A percentile compares a stretch with the other conserved stretches of the same genome.
These are phyloP conservation scores for Setipinna tenuifilis DNA, from an alignment of 2,797 vertebrate species.

Conservation along the genomic window DNA sequence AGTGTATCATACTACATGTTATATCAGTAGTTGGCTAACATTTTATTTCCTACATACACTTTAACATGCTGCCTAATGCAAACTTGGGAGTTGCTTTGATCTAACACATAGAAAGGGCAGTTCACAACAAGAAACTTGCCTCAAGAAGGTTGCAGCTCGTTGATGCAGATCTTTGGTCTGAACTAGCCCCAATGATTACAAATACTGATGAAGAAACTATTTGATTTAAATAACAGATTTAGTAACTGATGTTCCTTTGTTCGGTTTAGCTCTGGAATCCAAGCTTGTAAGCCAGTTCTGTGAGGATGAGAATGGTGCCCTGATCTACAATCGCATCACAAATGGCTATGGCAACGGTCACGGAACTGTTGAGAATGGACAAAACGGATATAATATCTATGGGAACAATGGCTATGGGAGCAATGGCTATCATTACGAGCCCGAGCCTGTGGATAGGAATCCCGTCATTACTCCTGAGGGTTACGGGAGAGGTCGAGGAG, in stretches of 20 bases:
- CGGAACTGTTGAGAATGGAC: conserved; percentile 52
- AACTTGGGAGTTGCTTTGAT: neutral
- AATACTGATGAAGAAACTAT: neutral
- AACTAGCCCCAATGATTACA: too few relatives aligned
- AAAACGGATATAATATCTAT: conserved; percentile 41
- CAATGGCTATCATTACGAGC: conserved; percentile 48
- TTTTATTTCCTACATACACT: neutral
- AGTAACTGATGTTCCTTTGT: neutral
- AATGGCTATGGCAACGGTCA: conserved; percentile 70
- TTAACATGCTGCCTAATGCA: neutral
- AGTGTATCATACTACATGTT: conserved; percentile 26
- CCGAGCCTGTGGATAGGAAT: conserved; percentile 58
- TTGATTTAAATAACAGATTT: neutral
- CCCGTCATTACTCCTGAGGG: conserved; percentile 45
- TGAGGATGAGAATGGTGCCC: conserved; percentile 90
- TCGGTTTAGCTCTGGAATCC: conserved; percentile 81
- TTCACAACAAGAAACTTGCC: neutral
- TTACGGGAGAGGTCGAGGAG: conserved; percentile 60
- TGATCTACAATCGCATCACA: conserved; percentile 80
- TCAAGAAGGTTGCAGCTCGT: too few relatives aligned
- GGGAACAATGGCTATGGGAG: conserved; percentile 60
- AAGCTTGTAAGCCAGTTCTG: conserved; percentile 90
- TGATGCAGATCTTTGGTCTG: too few relatives aligned
- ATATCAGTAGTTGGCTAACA: neutral
- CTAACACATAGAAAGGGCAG: neutral